Conservation (phyloP, 2,888 invertebrate species). For the Drosophila mettleri region DNA sequence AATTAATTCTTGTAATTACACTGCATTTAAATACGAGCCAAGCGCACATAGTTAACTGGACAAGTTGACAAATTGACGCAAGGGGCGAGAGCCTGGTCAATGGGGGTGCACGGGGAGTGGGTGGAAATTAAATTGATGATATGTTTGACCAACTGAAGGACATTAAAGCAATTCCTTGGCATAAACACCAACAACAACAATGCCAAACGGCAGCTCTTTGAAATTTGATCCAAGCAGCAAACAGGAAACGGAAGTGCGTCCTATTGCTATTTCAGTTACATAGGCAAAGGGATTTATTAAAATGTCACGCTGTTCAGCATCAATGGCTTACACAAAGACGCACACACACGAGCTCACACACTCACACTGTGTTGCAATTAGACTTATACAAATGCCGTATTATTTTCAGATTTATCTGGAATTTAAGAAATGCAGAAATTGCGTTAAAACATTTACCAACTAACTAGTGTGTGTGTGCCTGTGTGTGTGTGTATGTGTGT, state of each 20-base stretch:
- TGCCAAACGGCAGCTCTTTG: slow-evolving; percentile 33
- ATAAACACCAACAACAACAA: slow-evolving; percentile 17
- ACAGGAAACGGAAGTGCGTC: slow-evolving; percentile 72
- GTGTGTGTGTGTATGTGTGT: slow-evolving; percentile 17
- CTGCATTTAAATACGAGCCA: slow-evolving; percentile 47
- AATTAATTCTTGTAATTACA: slow-evolving; percentile 58
- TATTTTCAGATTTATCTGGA: slow-evolving; percentile 68
- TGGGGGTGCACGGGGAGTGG: background rate
- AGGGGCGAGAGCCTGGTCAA: slow-evolving; percentile 14
- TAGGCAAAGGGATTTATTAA: slow-evolving; percentile 69
- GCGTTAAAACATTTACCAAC: slow-evolving; percentile 60
- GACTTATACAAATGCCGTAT: slow-evolving; percentile 68
- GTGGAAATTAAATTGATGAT: slow-evolving; percentile 72
- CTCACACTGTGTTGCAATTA: slow-evolving; percentile 56
- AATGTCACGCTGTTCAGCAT: slow-evolving; percentile 64
- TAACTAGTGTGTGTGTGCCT: slow-evolving; percentile 12
- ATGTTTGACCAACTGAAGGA: slow-evolving; percentile 71
- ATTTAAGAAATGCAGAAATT: slow-evolving; percentile 61
- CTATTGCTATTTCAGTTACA: slow-evolving; percentile 22
- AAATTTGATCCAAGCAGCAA: slow-evolving; percentile 41
- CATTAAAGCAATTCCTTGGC: slow-evolving; percentile 58
- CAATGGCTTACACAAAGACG: slow-evolving; percentile 57
- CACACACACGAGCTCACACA: slow-evolving; percentile 25
- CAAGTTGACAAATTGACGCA: slow-evolving; percentile 56
- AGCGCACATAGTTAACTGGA: slow-evolving; percentile 19